phyloP scores from a whole-genome alignment of 2,113 vertebrate genomes.

The Microtus richardsoni region DNA sequence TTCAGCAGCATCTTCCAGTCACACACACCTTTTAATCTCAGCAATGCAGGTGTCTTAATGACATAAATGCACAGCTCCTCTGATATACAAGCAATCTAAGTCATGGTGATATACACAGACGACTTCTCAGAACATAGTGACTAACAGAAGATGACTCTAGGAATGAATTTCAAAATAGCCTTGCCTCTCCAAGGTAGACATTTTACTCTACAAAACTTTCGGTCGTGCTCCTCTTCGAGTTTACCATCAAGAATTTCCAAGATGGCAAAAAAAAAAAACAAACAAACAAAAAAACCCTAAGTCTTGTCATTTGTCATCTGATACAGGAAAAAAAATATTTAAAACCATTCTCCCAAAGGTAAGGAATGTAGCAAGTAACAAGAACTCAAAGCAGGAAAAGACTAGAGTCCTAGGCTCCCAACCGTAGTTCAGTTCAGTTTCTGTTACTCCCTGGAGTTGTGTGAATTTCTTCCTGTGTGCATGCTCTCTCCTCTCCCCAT shows the following conservation, averaged over 20 bases:
- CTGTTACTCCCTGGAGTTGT: neutral
- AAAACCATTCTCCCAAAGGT: neutral
- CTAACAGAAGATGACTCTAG: slow-evolving; percentile 26
- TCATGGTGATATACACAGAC: neutral
- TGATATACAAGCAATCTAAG: slow-evolving; percentile 44
- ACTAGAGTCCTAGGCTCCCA: neutral
- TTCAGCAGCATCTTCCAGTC: neutral
- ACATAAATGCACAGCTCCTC: neutral
- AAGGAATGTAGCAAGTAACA: neutral
- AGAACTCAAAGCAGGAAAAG: neutral
- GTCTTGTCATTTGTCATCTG: neutral
- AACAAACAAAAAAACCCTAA: neutral
- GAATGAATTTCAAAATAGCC: slow-evolving; percentile 23
- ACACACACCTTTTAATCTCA: slow-evolving; percentile 16
- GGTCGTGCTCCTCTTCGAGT: neutral
- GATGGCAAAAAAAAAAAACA: neutral
- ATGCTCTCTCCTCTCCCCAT: neutral
- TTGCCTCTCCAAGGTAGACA: neutral
- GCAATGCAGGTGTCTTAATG: neutral
- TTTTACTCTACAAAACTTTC: neutral
- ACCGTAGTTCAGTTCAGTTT: neutral
- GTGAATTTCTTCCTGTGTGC: neutral
- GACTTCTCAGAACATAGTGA: slow-evolving; percentile 33
- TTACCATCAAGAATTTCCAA: neutral
- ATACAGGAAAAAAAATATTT: neutral